phyloP scores from a whole-genome alignment of 2,797 vertebrate genomes.

The Manis crassicaudata region DNA sequence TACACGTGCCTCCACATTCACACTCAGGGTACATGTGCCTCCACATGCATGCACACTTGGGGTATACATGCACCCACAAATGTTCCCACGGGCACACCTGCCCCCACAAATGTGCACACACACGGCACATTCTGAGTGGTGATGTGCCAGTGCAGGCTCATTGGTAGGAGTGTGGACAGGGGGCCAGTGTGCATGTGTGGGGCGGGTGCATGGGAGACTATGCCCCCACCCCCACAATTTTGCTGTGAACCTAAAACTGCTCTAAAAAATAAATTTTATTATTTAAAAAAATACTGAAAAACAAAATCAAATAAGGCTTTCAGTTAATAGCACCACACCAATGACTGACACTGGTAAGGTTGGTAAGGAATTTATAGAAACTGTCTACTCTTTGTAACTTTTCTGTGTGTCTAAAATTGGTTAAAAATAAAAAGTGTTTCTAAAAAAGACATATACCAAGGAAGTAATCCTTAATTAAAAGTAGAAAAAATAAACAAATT shows the following conservation, averaged over 20 bases:
- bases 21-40: too few relatives aligned
- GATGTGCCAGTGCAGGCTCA: accelerated
- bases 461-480: background rate
- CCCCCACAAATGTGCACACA: too few relatives aligned
- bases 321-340: background rate
- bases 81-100: too few relatives aligned
- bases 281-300: background rate
- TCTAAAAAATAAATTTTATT: background rate
- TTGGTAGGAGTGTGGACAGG: background rate
- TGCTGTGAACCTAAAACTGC: background rate
- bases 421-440: background rate
- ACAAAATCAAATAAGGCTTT: background rate
- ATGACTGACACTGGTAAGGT: background rate
- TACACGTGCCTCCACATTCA: too few relatives aligned
- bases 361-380: background rate
- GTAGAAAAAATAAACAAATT: background rate
- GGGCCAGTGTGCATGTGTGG: accelerated
- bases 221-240: background rate
- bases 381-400: background rate
- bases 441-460: background rate
- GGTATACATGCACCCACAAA: too few relatives aligned
- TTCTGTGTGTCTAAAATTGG: background rate
- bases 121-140: background rate
- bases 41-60: too few relatives aligned
- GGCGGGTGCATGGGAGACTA: accelerated